phyloP scores from a whole-genome alignment of 2,113 vertebrate species.

The Microtus montanus region DNA sequence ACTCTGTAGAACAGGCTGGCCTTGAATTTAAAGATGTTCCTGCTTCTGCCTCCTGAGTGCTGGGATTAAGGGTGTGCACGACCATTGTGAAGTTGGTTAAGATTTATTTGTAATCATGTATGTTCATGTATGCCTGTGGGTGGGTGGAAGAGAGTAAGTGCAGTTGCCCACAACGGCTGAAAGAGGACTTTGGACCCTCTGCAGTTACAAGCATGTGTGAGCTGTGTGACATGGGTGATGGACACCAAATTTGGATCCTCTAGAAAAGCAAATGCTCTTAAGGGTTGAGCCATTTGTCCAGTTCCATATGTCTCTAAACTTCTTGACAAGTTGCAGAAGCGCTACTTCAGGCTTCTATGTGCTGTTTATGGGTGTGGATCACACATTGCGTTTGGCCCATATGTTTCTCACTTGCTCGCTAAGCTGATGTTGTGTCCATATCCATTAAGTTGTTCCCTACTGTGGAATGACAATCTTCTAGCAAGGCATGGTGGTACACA shows the following conservation, averaged over 20 bases:
- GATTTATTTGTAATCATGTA: not conserved
- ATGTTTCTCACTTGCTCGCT: not conserved
- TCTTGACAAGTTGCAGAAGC: not conserved
- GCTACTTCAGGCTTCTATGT: not conserved
- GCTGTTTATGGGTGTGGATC: not conserved
- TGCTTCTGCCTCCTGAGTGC: too few relatives aligned
- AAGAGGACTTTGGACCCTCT: not conserved
- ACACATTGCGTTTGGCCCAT: not conserved
- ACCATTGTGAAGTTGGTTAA: too few relatives aligned
- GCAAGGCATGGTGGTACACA: not conserved
- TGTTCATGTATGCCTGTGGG: not conserved
- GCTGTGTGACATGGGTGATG: not conserved
- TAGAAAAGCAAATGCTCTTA: not conserved
- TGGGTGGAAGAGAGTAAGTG: too few relatives aligned
- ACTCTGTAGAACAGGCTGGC: not conserved
- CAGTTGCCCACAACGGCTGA: not conserved
- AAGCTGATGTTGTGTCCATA: not conserved
- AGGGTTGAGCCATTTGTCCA: too few relatives aligned
- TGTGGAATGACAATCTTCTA: not conserved
- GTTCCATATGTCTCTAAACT: too few relatives aligned
- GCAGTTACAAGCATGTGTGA: not conserved
- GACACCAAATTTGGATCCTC: not conserved
- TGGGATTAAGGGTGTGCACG: too few relatives aligned
- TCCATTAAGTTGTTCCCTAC: not conserved
- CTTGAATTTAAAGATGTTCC: too few relatives aligned